phyloP scores from a whole-genome alignment of 2,113 vertebrate genomes.

The Caranx melampygus region DNA sequence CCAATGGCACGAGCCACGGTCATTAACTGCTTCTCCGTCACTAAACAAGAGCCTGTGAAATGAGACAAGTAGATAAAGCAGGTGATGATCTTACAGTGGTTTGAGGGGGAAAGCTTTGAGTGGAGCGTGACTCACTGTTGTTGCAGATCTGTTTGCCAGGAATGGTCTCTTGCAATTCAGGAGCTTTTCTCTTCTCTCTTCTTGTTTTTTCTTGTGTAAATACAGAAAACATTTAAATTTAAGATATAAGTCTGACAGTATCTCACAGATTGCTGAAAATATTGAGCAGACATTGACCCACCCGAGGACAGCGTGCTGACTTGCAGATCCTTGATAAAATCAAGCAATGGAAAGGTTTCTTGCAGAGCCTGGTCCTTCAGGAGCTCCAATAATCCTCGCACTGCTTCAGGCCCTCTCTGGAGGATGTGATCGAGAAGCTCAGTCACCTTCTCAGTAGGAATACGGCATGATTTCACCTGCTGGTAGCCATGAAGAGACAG shows the following conservation, averaged over 20 bases:
- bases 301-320: conserved; percentile 35
- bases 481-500: conserved; percentile 72
- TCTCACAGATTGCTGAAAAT: neutral
- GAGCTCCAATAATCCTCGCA: conserved; percentile 66
- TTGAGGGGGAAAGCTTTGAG: neutral
- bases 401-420: conserved; percentile 57
- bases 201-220: conserved; percentile 10
- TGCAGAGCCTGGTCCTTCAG: conserved; percentile 64
- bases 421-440: conserved; percentile 81
- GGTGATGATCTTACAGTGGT: neutral
- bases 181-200: conserved; percentile 15
- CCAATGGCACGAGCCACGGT: conserved; percentile 70
- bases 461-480: conserved; percentile 61
- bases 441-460: conserved; percentile 71
- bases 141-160: conserved; percentile 45
- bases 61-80: neutral
- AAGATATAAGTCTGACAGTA: neutral
- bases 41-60: conserved; percentile 52
- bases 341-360: conserved; percentile 76
- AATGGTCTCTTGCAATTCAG: conserved; percentile 18
- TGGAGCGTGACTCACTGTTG: conserved; percentile 48
- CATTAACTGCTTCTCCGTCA: conserved; percentile 84
- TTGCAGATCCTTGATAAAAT: conserved; percentile 55
- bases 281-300: conserved; percentile 23
- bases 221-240: neutral